Conservation (phyloP, 2,888 invertebrate species). For the Pseudococcus jackbeardsleyi region DNA sequence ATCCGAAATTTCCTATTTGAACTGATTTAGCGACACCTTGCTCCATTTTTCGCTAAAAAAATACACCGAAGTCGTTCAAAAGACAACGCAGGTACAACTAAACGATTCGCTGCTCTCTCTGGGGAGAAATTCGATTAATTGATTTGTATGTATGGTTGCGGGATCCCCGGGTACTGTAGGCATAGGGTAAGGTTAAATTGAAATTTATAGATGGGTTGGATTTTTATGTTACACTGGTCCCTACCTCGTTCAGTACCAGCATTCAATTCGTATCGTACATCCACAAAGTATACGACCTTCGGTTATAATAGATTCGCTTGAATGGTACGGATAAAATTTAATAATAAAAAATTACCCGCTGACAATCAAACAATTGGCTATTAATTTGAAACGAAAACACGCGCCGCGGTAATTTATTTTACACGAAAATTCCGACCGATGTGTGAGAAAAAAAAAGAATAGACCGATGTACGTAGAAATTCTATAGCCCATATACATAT, state of each 20-base stretch:
- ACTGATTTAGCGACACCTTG: background rate
- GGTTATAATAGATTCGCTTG: conserved; percentile 8
- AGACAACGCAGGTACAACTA: background rate
- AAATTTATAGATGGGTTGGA: conserved; percentile 32
- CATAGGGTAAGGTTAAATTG: conserved; percentile 13
- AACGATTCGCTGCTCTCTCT: background rate
- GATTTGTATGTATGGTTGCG: background rate
- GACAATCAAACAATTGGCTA: conserved; percentile 40
- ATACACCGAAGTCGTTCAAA: background rate
- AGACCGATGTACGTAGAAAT: background rate
- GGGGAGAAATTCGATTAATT: conserved; percentile 21
- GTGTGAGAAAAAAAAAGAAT: conserved; percentile 35
- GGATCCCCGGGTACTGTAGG: background rate
- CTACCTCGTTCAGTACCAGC: background rate
- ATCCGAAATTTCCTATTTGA: background rate
- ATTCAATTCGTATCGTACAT: background rate
- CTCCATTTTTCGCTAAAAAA: background rate
- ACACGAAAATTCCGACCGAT: conserved; percentile 6
- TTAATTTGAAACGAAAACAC: conserved; percentile 50
- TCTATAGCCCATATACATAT: background rate
- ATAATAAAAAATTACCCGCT: conserved; percentile 54
- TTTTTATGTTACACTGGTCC: background rate
- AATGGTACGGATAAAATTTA: conserved; percentile 32
- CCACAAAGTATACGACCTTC: conserved; percentile 40
- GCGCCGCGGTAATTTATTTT: conserved; percentile 34